Conservation (phyloP, 2,797 vertebrate species). For the Argyrosomus regius region DNA sequence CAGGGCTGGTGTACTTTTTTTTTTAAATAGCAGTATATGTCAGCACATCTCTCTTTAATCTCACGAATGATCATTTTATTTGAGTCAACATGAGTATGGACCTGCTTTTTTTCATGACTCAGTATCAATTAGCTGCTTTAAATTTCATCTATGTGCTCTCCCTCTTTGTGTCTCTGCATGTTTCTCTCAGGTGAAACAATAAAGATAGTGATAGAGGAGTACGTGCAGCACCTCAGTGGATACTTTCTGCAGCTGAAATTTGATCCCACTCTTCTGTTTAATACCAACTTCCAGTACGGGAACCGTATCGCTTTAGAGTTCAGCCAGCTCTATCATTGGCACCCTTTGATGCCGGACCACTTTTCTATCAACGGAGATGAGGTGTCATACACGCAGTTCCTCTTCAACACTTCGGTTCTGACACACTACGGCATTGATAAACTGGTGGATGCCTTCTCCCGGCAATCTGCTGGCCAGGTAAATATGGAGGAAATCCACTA, state of each 20-base stretch:
- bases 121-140: background rate
- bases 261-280: conserved; percentile 92
- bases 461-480: conserved; percentile 93
- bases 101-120: background rate
- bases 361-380: conserved; percentile 88
- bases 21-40: background rate
- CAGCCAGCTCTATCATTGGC: conserved; percentile 98
- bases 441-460: conserved; percentile 92
- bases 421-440: conserved; percentile 90
- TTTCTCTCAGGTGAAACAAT: conserved; percentile 92
- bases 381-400: conserved; percentile 89
- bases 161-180: conserved; percentile 4
- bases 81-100: background rate
- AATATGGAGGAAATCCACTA: background rate
- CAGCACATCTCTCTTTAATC: background rate
- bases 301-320: conserved; percentile 96
- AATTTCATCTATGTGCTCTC: background rate
- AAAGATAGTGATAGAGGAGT: conserved; percentile 95
- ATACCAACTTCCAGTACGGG: conserved; percentile 91
- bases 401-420: conserved; percentile 94
- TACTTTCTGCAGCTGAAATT: conserved; percentile 94
- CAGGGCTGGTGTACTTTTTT: background rate
- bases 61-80: background rate
- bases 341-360: conserved; percentile 94
- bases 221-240: conserved; percentile 97